phyloP scores from a whole-genome alignment of 2,888 invertebrate species.

The Dicyrtomina minuta region DNA sequence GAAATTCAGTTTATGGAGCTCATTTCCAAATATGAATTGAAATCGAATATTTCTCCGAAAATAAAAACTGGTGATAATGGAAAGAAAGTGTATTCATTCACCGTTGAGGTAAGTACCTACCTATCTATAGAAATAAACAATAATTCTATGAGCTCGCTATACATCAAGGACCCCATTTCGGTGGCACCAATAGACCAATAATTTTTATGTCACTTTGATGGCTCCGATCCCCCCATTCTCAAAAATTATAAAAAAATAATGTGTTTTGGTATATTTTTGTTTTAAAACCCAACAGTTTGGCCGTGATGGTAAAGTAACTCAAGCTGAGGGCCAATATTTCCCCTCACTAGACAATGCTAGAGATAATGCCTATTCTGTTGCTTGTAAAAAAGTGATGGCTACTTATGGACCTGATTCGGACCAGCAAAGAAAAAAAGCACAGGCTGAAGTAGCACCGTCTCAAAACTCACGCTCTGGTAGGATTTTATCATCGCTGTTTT shows the following conservation, averaged over 20 bases:
- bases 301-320: not conserved
- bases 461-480: too few species aligned
- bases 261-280: too few species aligned
- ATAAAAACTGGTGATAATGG: slow-evolving; percentile 10
- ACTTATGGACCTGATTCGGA: too few species aligned
- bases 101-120: slow-evolving; percentile 10
- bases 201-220: not conserved
- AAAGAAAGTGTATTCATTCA: slow-evolving; percentile 8
- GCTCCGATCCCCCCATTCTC: too few species aligned
- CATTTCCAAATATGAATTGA: not conserved
- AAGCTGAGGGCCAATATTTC: slow-evolving; percentile 11
- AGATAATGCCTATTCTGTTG: slow-evolving; percentile 9
- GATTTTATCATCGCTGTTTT: too few species aligned
- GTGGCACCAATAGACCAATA: too few species aligned
- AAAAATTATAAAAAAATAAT: too few species aligned
- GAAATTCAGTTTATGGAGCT: slow-evolving; percentile 19
- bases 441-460: not conserved
- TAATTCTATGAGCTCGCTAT: too few species aligned
- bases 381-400: not conserved
- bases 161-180: too few species aligned
- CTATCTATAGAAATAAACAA: too few species aligned
- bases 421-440: too few species aligned
- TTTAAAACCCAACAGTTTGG: too few species aligned
- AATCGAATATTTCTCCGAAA: slow-evolving; percentile 2
- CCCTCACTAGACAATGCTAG: not conserved